Evolutionary conservation across 2,113 vertebrate genomes (phyloP), one percentile per base, ranked within the genome.

Genomic region (Dipodomys stephensi): DNA sequence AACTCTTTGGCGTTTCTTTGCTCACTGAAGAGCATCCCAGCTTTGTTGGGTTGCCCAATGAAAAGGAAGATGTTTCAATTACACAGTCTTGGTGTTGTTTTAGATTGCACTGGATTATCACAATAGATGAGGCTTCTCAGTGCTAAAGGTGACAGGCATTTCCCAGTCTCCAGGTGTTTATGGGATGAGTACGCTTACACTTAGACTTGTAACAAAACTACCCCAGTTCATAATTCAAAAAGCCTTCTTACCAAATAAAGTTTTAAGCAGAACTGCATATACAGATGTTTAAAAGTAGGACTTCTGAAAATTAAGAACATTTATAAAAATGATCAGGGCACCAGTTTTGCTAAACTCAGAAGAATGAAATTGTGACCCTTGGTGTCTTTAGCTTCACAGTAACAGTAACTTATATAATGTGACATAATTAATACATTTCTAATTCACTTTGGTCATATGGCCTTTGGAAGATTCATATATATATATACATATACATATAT

Each of bases 251-350:
- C 81, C 30, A 76, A 94, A 73, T 94, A 60, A 85, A 96, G 65
- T 65, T 19, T 28, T 85, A 68, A 90, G 53, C 28, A 83, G 53
- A 80, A 73, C 44, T 62, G 28, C 23, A 62, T 16, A 27, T 78
- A 67, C 65, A 92, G 46, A 84, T 81, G 27, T 78, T 94, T 87
- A 60, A 27, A 83, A 87, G 28, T 74, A 32, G 30, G 87, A 28
- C 20, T 80, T 72, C 23, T 90, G 13, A 73, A 22, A 23, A 96
- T 83, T 86, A 91, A 7, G 16, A 53, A 44, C 15, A 53, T 79
- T 90, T 76, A 35, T 64, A 77, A 69, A 88, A 84, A 73, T 71
- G 27, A 28, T 74, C 10, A n/a, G 83, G n/a, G 23, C 68, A n/a
- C 22, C 9, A 28, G 19, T 65, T 88, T 83, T 93, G 62, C 39